Evolutionary conservation across 2,113 vertebrate genomes (phyloP).

Genomic region (Engraulis encrasicolus): DNA sequence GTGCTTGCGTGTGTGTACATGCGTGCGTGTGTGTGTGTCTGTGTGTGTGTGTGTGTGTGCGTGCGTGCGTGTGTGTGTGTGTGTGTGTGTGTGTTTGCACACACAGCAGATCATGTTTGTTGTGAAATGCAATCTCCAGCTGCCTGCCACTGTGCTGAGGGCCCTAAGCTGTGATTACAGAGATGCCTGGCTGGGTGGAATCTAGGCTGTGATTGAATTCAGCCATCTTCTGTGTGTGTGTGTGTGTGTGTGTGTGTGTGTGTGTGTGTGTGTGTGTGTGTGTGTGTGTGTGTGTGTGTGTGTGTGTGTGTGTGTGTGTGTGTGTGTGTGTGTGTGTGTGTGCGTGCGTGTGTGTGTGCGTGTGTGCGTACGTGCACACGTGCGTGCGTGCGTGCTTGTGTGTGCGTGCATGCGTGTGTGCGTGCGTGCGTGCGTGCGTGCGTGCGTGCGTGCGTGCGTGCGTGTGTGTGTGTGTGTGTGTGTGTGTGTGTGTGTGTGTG

Average conservation of each 20-base stretch:
- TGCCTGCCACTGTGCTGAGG: too few relatives aligned
- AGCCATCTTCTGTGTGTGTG: background rate
- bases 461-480: too few relatives aligned
- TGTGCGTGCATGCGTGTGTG: too few relatives aligned
- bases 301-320: background rate
- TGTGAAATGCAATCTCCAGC: background rate
- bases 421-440: too few relatives aligned
- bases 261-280: background rate
- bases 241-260: slow-evolving; percentile 4
- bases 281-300: background rate
- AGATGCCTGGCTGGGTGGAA: too few relatives aligned
- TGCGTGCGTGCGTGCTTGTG: too few relatives aligned
- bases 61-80: background rate
- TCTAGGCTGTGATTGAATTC: background rate
- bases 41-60: background rate
- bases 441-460: too few relatives aligned
- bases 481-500: too few relatives aligned
- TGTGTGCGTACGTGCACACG: too few relatives aligned
- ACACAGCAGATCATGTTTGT: background rate
- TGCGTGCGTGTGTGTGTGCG: background rate
- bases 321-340: background rate
- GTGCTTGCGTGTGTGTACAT: too few relatives aligned
- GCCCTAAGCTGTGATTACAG: background rate
- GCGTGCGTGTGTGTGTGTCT: background rate
- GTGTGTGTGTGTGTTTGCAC: background rate